Evolutionary conservation across 2,113 vertebrate genomes (phyloP), one percentile per base, ranked within the genome.

Genomic region (Eudyptes chrysolophus): DNA sequence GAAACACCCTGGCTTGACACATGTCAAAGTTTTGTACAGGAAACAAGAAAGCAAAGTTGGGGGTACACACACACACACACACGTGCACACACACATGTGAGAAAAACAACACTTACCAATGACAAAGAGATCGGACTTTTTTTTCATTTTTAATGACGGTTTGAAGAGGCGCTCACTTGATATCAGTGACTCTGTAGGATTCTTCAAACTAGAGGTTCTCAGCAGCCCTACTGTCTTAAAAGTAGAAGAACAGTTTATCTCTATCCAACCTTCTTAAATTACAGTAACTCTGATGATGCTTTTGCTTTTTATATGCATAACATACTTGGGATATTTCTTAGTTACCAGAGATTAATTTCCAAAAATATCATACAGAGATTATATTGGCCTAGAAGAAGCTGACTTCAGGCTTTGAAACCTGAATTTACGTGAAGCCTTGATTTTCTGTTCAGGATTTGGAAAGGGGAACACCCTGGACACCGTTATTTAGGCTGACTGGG

Each of bases 51-150:
- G 19, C 13, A 38, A 80, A 89, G 29, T 14, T 36, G 52, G 16
- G 3, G 5, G 11, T 61, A 79, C 71, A 21, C 3, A 32, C 22
- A 10, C n/a, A n/a, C n/a, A n/a, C 7, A 30, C 3, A 58, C 4
- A 34, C 2, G 48, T 3, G 30, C 1, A 29, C 0, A 20, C 0
- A 20, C 18, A 32, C 11, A 57, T n/a, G 34, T 29, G 22, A 60
- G 40, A 61, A 70, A 83, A 79, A 9, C n/a, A n/a, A n/a, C 16
- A 24, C 8, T 77, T 64, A 55, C 11, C 25, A 42, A 34, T 36
- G 21, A 19, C 5, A 51, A 85, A 76, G 9, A 69, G 21, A 30
- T 66, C 10, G 62, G 25, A 49, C 3, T 1, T 9, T 30, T 52
- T 72, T n/a, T 66, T 26, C 2, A 7, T 9, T 57, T 84, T 76